Evolutionary conservation across 2,888 invertebrate genomes (phyloP).

Genomic region (Lepetodrilus schrolli): DNA sequence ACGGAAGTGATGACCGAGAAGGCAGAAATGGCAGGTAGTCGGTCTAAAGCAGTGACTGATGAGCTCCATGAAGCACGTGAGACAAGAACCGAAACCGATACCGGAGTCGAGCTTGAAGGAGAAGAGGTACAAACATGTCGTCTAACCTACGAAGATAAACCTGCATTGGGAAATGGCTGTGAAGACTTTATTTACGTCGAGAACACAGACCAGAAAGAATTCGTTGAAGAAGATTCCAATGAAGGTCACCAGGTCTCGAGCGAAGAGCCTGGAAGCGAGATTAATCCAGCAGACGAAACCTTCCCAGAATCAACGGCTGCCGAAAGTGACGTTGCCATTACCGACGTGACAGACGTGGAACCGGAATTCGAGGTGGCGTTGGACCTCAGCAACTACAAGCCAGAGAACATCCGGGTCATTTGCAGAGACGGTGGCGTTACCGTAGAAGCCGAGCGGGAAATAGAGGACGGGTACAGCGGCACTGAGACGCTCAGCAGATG

Average conservation of each 20-base stretch:
- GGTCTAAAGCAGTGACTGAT: not conserved
- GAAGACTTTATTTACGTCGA: not conserved
- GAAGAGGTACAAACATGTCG: not conserved
- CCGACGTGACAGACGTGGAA: not conserved
- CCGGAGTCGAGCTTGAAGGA: not conserved
- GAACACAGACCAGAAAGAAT: not conserved
- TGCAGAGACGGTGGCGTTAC: not conserved
- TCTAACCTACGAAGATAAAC: not conserved
- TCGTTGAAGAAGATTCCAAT: not conserved
- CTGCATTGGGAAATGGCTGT: not conserved
- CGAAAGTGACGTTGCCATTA: not conserved
- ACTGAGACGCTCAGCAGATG: not conserved
- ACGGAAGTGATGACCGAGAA: no score
- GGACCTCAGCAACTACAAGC: not conserved
- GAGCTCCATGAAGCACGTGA: not conserved
- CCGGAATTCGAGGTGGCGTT: not conserved
- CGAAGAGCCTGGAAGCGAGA: not conserved
- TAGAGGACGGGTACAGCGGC: not conserved
- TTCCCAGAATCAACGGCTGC: not conserved
- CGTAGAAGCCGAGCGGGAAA: not conserved
- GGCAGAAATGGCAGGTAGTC: not conserved
- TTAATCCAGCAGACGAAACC: not conserved
- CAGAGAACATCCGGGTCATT: not conserved
- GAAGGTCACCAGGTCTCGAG: not conserved
- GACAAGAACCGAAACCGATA: not conserved